Base-by-base conservation (phyloP, 2,888 invertebrate species). In the Drosophila phalerata region DNA sequence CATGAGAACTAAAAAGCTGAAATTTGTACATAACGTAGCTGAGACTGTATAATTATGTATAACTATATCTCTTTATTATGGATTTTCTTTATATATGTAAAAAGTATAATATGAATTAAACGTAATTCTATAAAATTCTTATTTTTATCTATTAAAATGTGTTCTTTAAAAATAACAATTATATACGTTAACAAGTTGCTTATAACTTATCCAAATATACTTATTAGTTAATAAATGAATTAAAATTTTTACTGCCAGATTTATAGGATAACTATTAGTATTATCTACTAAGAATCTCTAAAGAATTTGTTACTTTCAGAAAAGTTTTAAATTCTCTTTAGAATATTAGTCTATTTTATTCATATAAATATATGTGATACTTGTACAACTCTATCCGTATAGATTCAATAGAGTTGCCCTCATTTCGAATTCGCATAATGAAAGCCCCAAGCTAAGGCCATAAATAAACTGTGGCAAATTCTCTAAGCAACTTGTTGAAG, bases 391-490 rank as follows among this genome's bases (percentile, higher is more conserved):
- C 40, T 43, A 65, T 62, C 8, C 17, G 30, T 37, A 25, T 19
- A 15, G 28, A 3, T 11, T 5, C 10, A 52, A 64, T 57, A 49
- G 65, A 67, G 80, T 63, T 87, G 66, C 68, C 66, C 81, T 73
- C 69, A 87, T 77, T 84, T 70, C 22, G 47, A 38, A 66, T 68
- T 53, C 53, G 53, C 45, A 58, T 69, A 75, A 69, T 45, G 58
- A 52, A 79, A 66, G 48, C 61, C 76, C 38, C 28, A 11, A 13
- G 11, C 30, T 28, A 34, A 55, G 6, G 64, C 69, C 88, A 83
- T 83, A 85, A 83, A 88, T 83, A 88, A 88, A 81, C 34, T 85
- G 72, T 88, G 88, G 88, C 82, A 88, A 83, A 88, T 83, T 73
- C 88, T 82, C 85, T 85, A 79, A 88, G 76, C 88, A 88, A 85